phyloP scores from a whole-genome alignment of 2,797 vertebrate species.

The Microhierax caerulescens region DNA sequence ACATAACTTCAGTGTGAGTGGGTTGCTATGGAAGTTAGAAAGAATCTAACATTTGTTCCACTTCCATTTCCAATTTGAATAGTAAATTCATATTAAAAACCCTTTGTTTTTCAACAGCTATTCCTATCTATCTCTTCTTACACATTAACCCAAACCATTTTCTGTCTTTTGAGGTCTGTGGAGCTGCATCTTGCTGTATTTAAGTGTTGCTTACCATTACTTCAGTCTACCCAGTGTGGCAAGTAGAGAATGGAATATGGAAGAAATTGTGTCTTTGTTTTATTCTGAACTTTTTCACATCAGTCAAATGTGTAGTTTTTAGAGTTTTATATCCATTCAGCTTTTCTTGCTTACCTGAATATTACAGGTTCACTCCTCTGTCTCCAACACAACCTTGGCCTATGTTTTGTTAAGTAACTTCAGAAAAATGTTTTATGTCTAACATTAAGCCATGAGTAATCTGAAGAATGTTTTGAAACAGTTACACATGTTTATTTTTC shows the following conservation, averaged over 20 bases:
- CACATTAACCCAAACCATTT: neutral
- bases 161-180: rapidly evolving
- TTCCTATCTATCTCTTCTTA: neutral
- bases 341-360: neutral
- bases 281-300: neutral
- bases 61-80: neutral
- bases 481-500: neutral
- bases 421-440: neutral
- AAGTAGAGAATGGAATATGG: neutral
- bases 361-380: neutral
- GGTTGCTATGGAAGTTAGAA: conserved; percentile 54
- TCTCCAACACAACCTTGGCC: neutral
- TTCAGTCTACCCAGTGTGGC: neutral
- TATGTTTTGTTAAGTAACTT: neutral
- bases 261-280: neutral
- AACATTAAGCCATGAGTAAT: neutral
- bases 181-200: neutral
- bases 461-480: neutral
- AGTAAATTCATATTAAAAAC: neutral
- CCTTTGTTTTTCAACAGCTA: neutral
- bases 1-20: neutral
- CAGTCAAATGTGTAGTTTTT: neutral
- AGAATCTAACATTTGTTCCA: conserved; percentile 21
- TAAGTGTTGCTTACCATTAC: neutral
- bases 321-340: neutral